Evolutionary conservation across 92 coral and sea anemone species (phyloP), one percentile per base, ranked within the genome.

Genomic region (Epizoanthus ramosus): DNA sequence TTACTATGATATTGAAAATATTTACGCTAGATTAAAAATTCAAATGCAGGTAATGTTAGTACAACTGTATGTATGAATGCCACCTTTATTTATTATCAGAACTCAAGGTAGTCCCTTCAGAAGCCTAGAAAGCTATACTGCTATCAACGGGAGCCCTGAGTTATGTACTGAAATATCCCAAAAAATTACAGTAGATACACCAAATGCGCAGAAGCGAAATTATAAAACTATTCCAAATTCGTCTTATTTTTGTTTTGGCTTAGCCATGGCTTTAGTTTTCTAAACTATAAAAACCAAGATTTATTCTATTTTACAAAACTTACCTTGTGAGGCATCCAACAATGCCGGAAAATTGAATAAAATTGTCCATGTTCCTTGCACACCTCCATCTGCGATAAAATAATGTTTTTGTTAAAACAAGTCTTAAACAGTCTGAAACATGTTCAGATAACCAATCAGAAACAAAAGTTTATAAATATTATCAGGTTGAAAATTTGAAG

Each of bases 251-350:
- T 61, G 67, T 16, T 5, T 21, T 10, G 12, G 13, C 28, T 18
- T 19, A 18, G 23, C 21, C 24, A 1, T n/a, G 28, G 23, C 1
- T 59, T 59, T 6, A 59, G 2, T 16, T 58, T 16, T 16, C 31
- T 16, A 14, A 58, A 58, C 28, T 19, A n/a, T n/a, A 59, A 19
- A 59, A 6, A n/a, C 1, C 5, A 61, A 61, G 22, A 9, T 19
- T 5, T 2, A 61, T 10, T 5, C 28, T n/a, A 61, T 19, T 19
- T 63, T 23, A 21, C 24, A 28, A 65, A 13, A 15, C 3, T 5
- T 74, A 75, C 81, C 81, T 75, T 59, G 45, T 31, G 69, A 75
- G 68, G 58, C 69, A n/a, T 75, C 81, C 8, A 75, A 47, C 22
- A 37, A 3, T 75, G 57, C 41, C 37, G 81, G 68, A 3, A 75